phyloP scores from a whole-genome alignment of 2,113 vertebrate genomes.

The Nothoprocta pentlandii region DNA sequence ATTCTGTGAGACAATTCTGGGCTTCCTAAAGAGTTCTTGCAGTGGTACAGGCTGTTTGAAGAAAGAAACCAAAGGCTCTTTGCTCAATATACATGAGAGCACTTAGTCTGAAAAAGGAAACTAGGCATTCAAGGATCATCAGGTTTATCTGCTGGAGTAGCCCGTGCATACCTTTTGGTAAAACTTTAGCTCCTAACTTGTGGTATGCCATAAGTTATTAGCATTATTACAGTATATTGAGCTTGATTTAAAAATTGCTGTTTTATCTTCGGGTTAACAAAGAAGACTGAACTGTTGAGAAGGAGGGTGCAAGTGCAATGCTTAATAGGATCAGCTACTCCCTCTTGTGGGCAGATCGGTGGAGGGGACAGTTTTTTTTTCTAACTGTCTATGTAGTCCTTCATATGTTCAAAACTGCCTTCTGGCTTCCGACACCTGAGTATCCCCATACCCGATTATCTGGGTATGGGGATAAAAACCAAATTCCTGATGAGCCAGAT shows the following conservation, averaged over 20 bases:
- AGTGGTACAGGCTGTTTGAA: not conserved
- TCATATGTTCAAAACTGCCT: not conserved
- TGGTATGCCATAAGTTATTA: not conserved
- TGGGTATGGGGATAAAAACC: not conserved
- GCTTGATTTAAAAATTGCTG: not conserved
- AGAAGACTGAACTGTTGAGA: not conserved
- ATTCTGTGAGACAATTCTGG: not conserved
- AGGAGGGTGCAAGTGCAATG: accelerated
- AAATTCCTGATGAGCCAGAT: not conserved
- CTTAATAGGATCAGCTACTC: not conserved
- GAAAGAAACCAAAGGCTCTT: not conserved
- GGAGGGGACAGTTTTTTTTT: not conserved
- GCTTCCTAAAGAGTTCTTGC: not conserved
- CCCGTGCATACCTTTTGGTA: not conserved
- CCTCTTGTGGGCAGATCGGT: not conserved
- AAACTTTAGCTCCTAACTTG: not conserved
- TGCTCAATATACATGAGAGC: not conserved
- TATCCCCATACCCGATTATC: not conserved
- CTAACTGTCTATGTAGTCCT: not conserved
- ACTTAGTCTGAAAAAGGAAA: not conserved
- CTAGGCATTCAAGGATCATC: not conserved
- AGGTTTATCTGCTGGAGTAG: not conserved
- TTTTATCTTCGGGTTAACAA: not conserved
- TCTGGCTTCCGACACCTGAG: not conserved
- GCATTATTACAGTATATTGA: not conserved